Evolutionary conservation across 2,113 vertebrate genomes (phyloP).

Genomic region (Lanius ludovicianus): DNA sequence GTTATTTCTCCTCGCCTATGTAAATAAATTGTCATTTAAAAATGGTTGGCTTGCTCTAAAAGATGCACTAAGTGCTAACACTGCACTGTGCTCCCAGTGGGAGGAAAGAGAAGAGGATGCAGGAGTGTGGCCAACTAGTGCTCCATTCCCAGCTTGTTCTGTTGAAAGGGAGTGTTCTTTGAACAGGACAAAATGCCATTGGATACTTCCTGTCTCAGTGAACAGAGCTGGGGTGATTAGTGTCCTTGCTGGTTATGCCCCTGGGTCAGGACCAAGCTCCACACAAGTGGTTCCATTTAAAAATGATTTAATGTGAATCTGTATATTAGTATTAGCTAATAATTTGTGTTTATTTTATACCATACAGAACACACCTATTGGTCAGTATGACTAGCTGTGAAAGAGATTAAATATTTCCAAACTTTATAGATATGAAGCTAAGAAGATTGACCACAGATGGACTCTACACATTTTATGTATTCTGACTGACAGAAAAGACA

Average conservation of each 20-base stretch:
- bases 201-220: neutral
- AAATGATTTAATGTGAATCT: neutral
- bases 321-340: neutral
- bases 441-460: neutral
- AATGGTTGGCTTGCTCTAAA: neutral
- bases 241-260: neutral
- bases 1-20: neutral
- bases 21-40: conserved; percentile 25
- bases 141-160: neutral
- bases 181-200: fast-evolving
- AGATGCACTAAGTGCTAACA: neutral
- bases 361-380: neutral
- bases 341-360: fast-evolving
- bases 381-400: neutral
- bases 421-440: neutral
- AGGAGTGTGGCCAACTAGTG: neutral
- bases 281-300: neutral
- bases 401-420: neutral
- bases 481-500: neutral
- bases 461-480: neutral
- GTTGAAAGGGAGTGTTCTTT: neutral
- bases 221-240: neutral
- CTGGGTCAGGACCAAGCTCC: neutral
- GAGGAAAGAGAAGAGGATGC: neutral
- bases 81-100: neutral